These are phyloP conservation scores for Ptilonorhynchus violaceus DNA, from an alignment of 2,113 vertebrate genomes.

Conservation along the genomic window DNA sequence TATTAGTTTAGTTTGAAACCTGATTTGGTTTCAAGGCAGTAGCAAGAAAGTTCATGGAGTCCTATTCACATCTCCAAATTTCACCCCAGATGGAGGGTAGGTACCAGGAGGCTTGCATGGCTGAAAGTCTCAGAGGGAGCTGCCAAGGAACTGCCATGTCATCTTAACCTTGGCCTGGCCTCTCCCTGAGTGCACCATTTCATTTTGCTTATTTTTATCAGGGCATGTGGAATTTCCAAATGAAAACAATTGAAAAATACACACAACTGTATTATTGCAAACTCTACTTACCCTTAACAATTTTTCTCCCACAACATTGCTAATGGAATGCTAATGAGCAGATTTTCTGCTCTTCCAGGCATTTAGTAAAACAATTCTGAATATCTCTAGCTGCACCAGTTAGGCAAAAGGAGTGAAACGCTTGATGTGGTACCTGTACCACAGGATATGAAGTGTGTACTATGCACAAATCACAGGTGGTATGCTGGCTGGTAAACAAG, in stretches of 20 bases:
- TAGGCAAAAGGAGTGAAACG: neutral
- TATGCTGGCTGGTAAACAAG: neutral
- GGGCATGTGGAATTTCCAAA: neutral
- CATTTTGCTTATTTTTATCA: neutral
- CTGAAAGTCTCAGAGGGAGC: neutral
- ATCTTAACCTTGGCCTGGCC: neutral
- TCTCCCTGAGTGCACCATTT: neutral
- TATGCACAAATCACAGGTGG: neutral
- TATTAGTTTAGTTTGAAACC: neutral
- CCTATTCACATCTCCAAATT: neutral
- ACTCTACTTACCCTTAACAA: neutral
- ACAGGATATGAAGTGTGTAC: neutral
- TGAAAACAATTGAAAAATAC: neutral
- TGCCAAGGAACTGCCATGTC: neutral
- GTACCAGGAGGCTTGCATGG: neutral
- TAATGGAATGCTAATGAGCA: neutral
- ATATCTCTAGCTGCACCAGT: neutral
- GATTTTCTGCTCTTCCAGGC: neutral
- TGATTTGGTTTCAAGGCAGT: neutral
- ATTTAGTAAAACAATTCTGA: neutral
- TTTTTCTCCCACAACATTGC: neutral
- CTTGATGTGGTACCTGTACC: neutral
- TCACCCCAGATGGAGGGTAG: neutral
- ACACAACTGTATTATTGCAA: neutral
- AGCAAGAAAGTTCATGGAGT: neutral